Evolutionary conservation across 2,797 vertebrate species (phyloP), one percentile per base, ranked within the genome.

Genomic region (Halcyon smyrnensis): DNA sequence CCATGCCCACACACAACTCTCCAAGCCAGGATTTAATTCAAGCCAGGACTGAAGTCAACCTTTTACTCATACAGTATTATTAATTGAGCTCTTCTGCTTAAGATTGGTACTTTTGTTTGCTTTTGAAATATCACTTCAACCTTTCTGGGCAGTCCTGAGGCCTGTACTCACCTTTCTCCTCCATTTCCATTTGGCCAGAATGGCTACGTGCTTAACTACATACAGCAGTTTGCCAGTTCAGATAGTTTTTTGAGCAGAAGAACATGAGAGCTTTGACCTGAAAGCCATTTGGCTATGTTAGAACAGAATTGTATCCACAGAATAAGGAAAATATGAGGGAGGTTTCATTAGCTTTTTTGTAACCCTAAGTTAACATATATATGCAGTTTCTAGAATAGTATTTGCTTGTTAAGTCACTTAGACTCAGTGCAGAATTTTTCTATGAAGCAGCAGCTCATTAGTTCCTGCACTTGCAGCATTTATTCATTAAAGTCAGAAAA

Each of bases 191-290:
- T 91, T 34, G 39, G 5, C 50, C 54, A 30, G 16, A 17, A 24
- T 18, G 9, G 18, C 57, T 88, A 34, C 0, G 0, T 64, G n/a
- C 51, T 62, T 59, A 57, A 8, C 2, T 87, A n/a, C 37, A 13
- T 59, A 32, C 3, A 62, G 59, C 53, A 14, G 9, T 76, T 91
- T 87, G 43, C 25, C 59, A 75, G n/a, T 81, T 78, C 64, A 80
- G 12, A 12, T 8, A 56, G 12, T 10, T 15, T 81, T 91, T 34
- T 63, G 53, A 64, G 65, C 43, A 77, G 56, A 75, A 71, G 39
- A 69, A 51, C 19, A 13, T 28, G 46, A 78, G 25, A 78, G 39
- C 65, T 86, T 88, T 84, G 62, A 70, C 88, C 48, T 84, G 62
- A 88, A 88, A 71, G 39, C 12, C 14, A 24, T 67, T 67, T 83